A percentile compares a stretch with the other conserved stretches of the same genome.
Evolutionary conservation across 2,113 vertebrate species (phyloP).

Genomic region (Triplophysa tibetana): DNA sequence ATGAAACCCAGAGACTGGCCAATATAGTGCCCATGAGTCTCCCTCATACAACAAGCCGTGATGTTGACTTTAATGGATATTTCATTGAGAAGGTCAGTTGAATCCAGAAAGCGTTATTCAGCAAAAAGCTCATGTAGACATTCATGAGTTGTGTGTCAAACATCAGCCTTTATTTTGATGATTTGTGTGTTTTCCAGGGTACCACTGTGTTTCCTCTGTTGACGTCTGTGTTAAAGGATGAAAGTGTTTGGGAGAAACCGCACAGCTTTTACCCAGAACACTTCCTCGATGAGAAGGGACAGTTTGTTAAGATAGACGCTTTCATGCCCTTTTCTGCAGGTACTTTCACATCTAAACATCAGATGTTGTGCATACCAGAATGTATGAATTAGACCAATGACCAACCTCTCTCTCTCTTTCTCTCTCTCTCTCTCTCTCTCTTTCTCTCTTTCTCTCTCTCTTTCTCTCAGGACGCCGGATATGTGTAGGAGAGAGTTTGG

Average conservation of each 20-base stretch:
- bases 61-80: slow-evolving; percentile 45
- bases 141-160: too few relatives aligned
- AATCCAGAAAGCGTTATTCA: neutral
- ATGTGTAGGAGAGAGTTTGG: slow-evolving; percentile 76
- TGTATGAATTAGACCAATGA: too few relatives aligned
- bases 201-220: slow-evolving; percentile 56
- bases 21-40: slow-evolving; percentile 60
- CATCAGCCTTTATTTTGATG: neutral
- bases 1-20: slow-evolving; percentile 70
- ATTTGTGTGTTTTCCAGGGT: neutral
- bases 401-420: neutral
- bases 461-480: slow-evolving; percentile 67
- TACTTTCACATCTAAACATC: slow-evolving; percentile 13
- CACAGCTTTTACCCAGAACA: slow-evolving; percentile 68
- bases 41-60: slow-evolving; percentile 43
- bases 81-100: slow-evolving; percentile 50
- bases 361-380: neutral
- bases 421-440: neutral
- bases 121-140: too few relatives aligned
- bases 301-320: slow-evolving; percentile 65
- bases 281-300: slow-evolving; percentile 68
- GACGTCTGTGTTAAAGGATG: slow-evolving; percentile 69
- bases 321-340: slow-evolving; percentile 77
- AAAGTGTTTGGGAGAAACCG: slow-evolving; percentile 24
- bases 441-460: neutral